phyloP scores from a whole-genome alignment of 1,140 invertebrate genomes.

The Bradysia coprophila region DNA sequence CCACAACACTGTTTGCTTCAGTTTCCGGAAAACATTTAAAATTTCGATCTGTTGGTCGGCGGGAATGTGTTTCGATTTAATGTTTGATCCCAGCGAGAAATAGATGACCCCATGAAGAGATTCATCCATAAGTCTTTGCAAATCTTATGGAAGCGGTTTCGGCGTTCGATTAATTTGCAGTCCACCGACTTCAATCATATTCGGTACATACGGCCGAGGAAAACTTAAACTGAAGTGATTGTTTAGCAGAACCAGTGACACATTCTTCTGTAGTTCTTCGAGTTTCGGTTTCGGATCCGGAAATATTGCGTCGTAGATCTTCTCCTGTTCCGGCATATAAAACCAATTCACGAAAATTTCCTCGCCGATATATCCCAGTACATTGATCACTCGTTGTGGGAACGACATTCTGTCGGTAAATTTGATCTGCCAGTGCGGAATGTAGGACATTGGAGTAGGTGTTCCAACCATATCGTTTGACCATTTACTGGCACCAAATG shows the following conservation, averaged over 20 bases:
- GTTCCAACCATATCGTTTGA: slow-evolving; percentile 13
- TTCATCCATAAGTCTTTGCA: slow-evolving; percentile 19
- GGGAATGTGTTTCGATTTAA: slow-evolving; percentile 16
- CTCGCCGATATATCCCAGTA: slow-evolving; percentile 2
- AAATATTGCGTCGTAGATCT: slow-evolving; percentile 16
- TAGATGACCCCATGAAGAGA: slow-evolving; percentile 30
- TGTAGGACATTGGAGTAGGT: slow-evolving; percentile 13
- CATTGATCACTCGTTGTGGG: slow-evolving; percentile 27
- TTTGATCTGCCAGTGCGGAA: slow-evolving; percentile 14
- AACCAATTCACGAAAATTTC: slow-evolving; percentile 2
- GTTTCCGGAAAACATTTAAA: slow-evolving; percentile 25
- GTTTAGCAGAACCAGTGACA: slow-evolving; percentile 29
- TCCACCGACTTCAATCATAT: slow-evolving; percentile 26
- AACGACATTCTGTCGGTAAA: slow-evolving; percentile 29
- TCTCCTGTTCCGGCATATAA: slow-evolving; percentile 15
- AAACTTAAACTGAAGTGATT: slow-evolving; percentile 31
- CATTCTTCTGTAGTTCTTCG: slow-evolving; percentile 14
- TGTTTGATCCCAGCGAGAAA: slow-evolving; percentile 31
- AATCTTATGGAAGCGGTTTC: slow-evolving; percentile 20
- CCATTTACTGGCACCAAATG: slow-evolving; percentile 14
- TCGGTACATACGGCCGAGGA: slow-evolving; percentile 31
- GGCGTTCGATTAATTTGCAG: slow-evolving; percentile 31
- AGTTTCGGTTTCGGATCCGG: slow-evolving; percentile 10
- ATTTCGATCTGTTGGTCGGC: slow-evolving; percentile 18
- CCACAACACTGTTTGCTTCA: slow-evolving; percentile 33